A percentile compares a stretch with the other conserved stretches of the same genome.
Conservation (phyloP, 2,888 invertebrate species). For the Lomographa bimaculata region DNA sequence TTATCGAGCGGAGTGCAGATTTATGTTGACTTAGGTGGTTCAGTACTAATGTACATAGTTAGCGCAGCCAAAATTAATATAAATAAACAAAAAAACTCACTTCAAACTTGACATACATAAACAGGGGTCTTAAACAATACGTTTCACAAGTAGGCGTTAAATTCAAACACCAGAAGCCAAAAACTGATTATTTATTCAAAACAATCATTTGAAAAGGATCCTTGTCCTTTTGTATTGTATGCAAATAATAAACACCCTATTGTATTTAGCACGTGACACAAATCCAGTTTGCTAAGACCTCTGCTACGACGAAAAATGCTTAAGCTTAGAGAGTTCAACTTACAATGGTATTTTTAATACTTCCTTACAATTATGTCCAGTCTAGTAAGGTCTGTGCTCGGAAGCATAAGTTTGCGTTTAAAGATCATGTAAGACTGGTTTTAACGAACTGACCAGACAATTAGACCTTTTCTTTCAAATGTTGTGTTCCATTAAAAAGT, state of each 20-base stretch:
- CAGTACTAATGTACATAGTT: too few species aligned
- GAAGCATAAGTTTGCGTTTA: not conserved
- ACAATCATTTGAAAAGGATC: conserved; percentile 42
- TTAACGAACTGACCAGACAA: not conserved
- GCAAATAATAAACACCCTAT: conserved; percentile 43
- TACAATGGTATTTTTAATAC: not conserved
- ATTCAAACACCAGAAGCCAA: conserved; percentile 46
- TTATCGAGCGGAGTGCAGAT: too few species aligned
- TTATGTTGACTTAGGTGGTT: too few species aligned
- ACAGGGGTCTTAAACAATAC: not conserved
- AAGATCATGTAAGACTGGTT: not conserved
- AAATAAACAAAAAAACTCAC: too few species aligned
- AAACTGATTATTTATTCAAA: conserved; percentile 43
- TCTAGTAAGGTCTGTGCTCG: too few species aligned
- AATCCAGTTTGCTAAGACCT: conserved; percentile 24
- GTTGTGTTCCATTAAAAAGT: too few species aligned
- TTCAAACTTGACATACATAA: too few species aligned
- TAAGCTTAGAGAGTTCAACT: not conserved
- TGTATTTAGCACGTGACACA: conserved; percentile 45
- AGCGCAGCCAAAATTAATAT: too few species aligned
- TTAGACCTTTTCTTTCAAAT: too few species aligned
- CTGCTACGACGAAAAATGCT: not conserved
- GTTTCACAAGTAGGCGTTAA: not conserved
- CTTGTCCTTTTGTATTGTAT: conserved; percentile 43
- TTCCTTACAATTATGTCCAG: too few species aligned